A percentile compares a stretch with the other conserved stretches of the same genome.
Conservation (phyloP, 2,797 vertebrate genomes). For the Sebastes cheni region DNA sequence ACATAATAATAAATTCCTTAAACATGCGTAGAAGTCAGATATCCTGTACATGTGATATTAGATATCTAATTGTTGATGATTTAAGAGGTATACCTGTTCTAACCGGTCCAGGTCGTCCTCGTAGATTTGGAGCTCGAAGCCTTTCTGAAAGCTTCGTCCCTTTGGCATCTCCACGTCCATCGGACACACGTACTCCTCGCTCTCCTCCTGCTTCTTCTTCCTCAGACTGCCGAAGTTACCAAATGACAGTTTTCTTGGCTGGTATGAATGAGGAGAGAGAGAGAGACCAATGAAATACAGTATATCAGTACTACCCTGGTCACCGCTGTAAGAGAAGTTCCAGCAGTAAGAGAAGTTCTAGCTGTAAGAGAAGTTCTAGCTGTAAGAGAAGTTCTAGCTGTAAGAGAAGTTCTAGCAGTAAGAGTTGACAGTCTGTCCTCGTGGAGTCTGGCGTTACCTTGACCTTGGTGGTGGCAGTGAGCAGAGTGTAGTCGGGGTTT, state of each 20-base stretch:
- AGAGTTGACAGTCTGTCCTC: neutral
- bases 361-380: neutral
- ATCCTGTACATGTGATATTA: neutral
- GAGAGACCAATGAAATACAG: neutral
- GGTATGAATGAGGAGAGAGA: neutral
- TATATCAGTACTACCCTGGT: too few species aligned
- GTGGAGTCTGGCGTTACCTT: slow-evolving; percentile 82
- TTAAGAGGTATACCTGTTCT: slow-evolving; percentile 85
- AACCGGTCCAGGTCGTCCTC: slow-evolving; percentile 95
- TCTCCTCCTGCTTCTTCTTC: slow-evolving; percentile 94
- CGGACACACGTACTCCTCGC: slow-evolving; percentile 95
- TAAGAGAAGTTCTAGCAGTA: neutral
- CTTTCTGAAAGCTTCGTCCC: slow-evolving; percentile 89
- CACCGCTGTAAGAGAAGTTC: too few species aligned
- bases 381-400: too few species aligned
- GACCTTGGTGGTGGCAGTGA: slow-evolving; percentile 96
- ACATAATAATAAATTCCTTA: neutral
- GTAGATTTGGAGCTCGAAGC: slow-evolving; percentile 89
- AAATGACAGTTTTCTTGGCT: slow-evolving; percentile 94
- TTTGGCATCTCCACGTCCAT: slow-evolving; percentile 95
- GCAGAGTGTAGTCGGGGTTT: slow-evolving; percentile 90
- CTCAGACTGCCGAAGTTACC: slow-evolving; percentile 92
- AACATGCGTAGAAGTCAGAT: neutral
- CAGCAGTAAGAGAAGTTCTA: neutral
- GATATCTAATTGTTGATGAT: neutral